A percentile compares a stretch with the other conserved stretches of the same genome.
Evolutionary conservation across 2,113 vertebrate species (phyloP).

Genomic region (Fregata magnificens): DNA sequence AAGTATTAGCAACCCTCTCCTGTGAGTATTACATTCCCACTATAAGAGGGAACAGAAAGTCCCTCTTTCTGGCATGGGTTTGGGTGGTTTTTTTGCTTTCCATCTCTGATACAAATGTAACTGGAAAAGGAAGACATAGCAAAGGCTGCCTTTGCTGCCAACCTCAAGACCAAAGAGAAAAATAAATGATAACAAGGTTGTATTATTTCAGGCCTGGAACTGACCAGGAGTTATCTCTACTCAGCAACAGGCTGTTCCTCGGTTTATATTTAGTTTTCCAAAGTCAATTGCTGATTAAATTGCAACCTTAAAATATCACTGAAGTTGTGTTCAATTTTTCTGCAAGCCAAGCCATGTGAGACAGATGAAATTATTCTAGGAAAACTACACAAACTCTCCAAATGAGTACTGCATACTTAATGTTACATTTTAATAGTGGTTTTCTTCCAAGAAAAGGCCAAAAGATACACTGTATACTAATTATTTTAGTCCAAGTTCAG

Average conservation of each 20-base stretch:
- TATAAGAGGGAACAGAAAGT: background rate
- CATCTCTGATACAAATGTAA: background rate
- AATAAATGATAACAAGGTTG: background rate
- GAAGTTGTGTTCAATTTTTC: background rate
- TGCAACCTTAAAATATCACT: constrained; percentile 30
- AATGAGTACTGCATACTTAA: background rate
- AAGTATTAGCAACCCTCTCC: background rate
- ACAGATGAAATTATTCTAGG: constrained; percentile 17
- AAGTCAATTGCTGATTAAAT: constrained; percentile 27
- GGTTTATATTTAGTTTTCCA: constrained; percentile 39
- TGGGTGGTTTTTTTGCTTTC: background rate
- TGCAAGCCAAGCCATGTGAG: background rate
- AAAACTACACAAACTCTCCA: background rate
- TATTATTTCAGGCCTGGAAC: background rate
- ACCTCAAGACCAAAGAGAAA: background rate
- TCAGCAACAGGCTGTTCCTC: background rate
- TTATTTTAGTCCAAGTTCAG: background rate
- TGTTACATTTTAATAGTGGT: background rate
- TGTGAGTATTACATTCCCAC: background rate
- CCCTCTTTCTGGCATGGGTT: background rate
- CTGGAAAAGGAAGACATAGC: background rate
- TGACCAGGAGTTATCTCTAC: background rate
- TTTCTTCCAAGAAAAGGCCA: background rate
- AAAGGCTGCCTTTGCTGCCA: background rate
- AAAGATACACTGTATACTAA: background rate